phyloP scores from a whole-genome alignment of 2,113 vertebrate species.

The Ochotona curzoniae region DNA sequence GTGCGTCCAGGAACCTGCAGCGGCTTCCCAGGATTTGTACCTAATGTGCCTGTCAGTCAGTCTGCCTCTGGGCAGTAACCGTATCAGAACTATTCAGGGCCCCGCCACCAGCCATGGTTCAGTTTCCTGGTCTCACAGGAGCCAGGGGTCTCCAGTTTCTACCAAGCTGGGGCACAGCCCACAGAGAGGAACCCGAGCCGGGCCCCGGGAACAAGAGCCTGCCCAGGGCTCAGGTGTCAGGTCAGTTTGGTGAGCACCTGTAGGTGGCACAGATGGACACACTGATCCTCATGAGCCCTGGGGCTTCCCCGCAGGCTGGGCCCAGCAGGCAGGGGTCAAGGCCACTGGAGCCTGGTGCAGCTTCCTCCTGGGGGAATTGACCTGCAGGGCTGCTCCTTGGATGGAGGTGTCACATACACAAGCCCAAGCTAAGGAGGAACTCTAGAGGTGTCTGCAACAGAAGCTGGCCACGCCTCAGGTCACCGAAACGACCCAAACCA shows the following conservation, averaged over 20 bases:
- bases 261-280: not conserved
- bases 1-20: not conserved
- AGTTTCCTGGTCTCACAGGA: slow-evolving; percentile 46
- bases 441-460: not conserved
- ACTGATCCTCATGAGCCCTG: not conserved
- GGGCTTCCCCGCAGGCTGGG: not conserved
- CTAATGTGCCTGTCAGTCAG: not conserved
- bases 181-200: slow-evolving; percentile 62
- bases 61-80: not conserved
- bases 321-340: not conserved
- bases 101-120: slow-evolving; percentile 35
- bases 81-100: slow-evolving; percentile 29
- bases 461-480: not conserved
- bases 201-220: not conserved
- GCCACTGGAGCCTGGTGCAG: no score
- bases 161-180: not conserved
- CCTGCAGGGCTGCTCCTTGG: not conserved
- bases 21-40: not conserved
- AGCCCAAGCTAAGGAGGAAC: slow-evolving; percentile 26
- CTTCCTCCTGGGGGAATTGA: no score
- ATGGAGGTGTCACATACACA: slow-evolving; percentile 6
- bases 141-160: slow-evolving; percentile 57
- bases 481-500: not conserved
- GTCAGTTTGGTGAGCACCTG: not conserved
- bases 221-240: slow-evolving; percentile 36